Evolutionary conservation across 2,113 vertebrate species (phyloP).

Genomic region (Hyla sarda): DNA sequence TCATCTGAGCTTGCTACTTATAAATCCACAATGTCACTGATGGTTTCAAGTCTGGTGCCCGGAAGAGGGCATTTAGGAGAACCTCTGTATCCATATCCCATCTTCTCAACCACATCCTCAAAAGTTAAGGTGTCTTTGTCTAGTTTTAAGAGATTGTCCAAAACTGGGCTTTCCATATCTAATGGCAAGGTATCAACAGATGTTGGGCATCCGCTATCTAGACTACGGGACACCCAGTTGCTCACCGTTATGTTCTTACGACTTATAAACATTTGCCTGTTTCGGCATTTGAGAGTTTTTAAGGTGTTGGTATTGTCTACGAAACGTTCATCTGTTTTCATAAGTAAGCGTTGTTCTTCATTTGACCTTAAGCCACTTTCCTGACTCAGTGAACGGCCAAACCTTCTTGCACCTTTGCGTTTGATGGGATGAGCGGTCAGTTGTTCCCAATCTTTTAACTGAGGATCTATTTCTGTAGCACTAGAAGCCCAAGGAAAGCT

Average conservation of each 20-base stretch:
- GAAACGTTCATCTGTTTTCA: not conserved
- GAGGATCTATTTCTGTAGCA: not conserved
- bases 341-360: not conserved
- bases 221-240: not conserved
- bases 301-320: not conserved
- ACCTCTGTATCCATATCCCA: not conserved
- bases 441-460: slow-evolving; percentile 24
- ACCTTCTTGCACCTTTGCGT: slow-evolving; percentile 22
- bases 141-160: not conserved
- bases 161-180: not conserved
- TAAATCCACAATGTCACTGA: not conserved
- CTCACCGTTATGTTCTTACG: slow-evolving; percentile 48
- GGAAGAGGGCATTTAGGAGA: not conserved
- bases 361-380: slow-evolving; percentile 50
- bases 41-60: not conserved
- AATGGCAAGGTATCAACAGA: not conserved
- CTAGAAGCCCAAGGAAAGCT: not conserved
- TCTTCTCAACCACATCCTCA: not conserved
- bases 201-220: not conserved
- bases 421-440: slow-evolving; percentile 2
- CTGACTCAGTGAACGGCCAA: slow-evolving; percentile 59
- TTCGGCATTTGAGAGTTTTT: slow-evolving; percentile 29
- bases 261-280: slow-evolving; percentile 40
- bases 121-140: not conserved
- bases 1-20: not conserved